Percentiles rank a stretch among this genome's conserved stretches.
Conservation (phyloP, 2,888 invertebrate genomes). For the Drosophila longiperda region DNA sequence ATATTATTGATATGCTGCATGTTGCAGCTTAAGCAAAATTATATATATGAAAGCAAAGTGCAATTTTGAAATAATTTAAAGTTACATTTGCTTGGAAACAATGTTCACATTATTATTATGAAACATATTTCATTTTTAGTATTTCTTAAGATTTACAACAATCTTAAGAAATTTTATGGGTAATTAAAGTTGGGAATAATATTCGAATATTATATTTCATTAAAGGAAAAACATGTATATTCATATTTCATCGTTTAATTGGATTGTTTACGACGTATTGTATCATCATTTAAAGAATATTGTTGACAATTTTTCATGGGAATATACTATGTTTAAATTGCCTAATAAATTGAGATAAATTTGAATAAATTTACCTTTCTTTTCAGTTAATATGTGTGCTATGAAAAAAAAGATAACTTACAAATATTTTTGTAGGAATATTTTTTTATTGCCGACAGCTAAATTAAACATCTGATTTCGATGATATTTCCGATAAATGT, state of each 20-base stretch:
- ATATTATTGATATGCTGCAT: conserved; percentile 43
- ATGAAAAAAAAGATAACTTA: fast-evolving
- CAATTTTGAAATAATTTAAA: background rate
- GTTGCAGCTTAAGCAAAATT: conserved; percentile 27
- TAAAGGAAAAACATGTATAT: background rate
- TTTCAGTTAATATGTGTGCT: background rate
- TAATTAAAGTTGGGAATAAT: background rate
- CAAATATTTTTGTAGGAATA: too few relatives aligned
- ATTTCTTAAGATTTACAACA: background rate
- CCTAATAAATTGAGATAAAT: background rate
- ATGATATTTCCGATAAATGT: background rate
- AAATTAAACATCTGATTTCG: background rate
- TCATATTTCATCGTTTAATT: background rate
- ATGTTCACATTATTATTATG: background rate
- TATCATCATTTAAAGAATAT: background rate
- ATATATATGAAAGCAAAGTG: conserved; percentile 6
- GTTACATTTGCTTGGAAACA: background rate
- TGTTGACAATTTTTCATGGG: background rate
- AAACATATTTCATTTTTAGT: background rate
- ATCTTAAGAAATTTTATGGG: background rate
- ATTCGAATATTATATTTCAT: background rate
- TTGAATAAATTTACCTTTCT: background rate
- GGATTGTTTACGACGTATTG: background rate
- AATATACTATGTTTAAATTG: background rate
- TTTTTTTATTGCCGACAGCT: background rate